phyloP scores from a whole-genome alignment of 2,888 invertebrate species.

The Drosophila dives region DNA sequence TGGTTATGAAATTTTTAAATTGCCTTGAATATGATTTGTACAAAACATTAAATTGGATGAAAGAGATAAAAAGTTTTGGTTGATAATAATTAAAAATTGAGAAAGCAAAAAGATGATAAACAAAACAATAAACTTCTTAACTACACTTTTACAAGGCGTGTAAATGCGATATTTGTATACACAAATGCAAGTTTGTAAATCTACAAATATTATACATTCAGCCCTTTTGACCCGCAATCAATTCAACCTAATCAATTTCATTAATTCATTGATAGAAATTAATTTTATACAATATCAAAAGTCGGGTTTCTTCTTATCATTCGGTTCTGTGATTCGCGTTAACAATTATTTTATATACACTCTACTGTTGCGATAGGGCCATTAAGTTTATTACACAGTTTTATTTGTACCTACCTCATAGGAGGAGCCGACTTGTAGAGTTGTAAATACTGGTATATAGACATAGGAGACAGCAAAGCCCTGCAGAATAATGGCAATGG shows the following conservation, averaged over 20 bases:
- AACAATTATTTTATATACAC: constrained; percentile 30
- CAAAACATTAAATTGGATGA: neutral
- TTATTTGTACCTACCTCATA: constrained; percentile 89
- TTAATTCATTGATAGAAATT: constrained; percentile 9
- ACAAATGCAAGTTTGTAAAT: neutral
- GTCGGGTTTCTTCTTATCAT: constrained; percentile 39
- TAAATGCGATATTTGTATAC: neutral
- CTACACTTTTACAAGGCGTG: neutral
- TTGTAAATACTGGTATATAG: constrained; percentile 93
- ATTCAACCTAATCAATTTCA: constrained; percentile 6
- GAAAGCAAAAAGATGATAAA: neutral
- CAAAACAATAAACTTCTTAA: neutral
- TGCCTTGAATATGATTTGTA: neutral
- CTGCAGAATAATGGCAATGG: constrained; percentile 89
- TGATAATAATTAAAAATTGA: neutral
- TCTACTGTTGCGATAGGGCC: neutral
- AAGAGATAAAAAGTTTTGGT: neutral
- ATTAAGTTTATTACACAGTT: constrained; percentile 36
- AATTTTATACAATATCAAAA: constrained; percentile 26
- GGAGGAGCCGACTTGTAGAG: constrained; percentile 91
- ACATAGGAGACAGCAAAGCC: constrained; percentile 88
- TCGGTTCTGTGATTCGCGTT: constrained; percentile 31
- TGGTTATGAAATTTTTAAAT: neutral
- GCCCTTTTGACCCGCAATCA: constrained; percentile 1
- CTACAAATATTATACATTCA: neutral